phyloP scores from a whole-genome alignment of 2,113 vertebrate species.

The Microcebus lehilahytsara region DNA sequence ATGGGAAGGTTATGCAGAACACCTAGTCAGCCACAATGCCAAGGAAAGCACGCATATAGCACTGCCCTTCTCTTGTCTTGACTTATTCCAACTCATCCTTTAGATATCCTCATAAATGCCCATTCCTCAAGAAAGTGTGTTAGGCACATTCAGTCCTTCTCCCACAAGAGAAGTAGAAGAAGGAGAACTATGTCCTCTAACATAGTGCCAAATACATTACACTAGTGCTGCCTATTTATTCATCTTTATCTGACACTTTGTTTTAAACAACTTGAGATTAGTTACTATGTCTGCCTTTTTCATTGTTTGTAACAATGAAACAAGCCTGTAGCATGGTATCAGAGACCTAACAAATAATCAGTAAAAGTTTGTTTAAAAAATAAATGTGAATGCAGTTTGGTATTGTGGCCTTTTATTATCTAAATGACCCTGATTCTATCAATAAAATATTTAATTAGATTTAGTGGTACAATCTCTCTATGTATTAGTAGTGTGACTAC shows the following conservation, averaged over 20 bases:
- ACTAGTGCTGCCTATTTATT: fast-evolving
- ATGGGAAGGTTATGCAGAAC: background rate
- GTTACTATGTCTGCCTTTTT: background rate
- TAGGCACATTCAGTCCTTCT: background rate
- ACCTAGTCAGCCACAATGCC: background rate
- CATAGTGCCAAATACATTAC: too few relatives aligned
- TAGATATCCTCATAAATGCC: background rate
- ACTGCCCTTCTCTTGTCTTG: background rate
- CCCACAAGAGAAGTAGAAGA: background rate
- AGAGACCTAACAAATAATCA: background rate
- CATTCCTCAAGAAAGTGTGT: background rate
- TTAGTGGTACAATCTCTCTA: background rate
- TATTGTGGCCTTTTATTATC: background rate
- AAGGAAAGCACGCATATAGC: background rate
- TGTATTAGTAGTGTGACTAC: background rate
- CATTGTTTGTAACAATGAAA: background rate
- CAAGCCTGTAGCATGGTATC: background rate
- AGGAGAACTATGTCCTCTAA: background rate
- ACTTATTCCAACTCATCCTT: background rate
- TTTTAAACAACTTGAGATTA: background rate
- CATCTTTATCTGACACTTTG: background rate
- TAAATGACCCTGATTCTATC: background rate
- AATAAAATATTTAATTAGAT: background rate
- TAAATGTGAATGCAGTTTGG: background rate
- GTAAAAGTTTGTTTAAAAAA: background rate